Conservation (phyloP, 2,113 vertebrate genomes). For the Blennius ocellaris region DNA sequence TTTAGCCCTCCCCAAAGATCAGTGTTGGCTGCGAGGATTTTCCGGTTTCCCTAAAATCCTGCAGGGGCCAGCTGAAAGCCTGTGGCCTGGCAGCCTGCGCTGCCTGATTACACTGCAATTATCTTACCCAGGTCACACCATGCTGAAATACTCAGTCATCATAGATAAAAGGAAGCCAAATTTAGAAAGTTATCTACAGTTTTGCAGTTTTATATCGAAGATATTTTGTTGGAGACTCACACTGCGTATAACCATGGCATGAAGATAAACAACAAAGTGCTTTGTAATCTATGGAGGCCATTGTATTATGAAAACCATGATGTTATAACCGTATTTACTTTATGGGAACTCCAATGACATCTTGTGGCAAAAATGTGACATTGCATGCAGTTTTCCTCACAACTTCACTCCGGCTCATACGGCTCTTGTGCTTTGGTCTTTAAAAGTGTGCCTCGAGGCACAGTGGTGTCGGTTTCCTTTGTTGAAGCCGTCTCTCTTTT, state of each 20-base stretch:
- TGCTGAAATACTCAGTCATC: conserved; percentile 25
- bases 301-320: background rate
- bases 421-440: background rate
- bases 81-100: conserved; percentile 45
- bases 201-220: background rate
- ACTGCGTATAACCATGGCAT: background rate
- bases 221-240: background rate
- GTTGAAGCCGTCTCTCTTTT: conserved; percentile 23
- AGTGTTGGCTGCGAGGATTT: conserved; percentile 70
- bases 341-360: conserved; percentile 50
- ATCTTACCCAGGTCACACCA: conserved; percentile 36
- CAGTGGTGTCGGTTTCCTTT: background rate
- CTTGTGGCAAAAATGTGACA: conserved; percentile 57
- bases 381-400: no score
- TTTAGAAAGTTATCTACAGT: conserved; percentile 2
- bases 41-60: conserved; percentile 74
- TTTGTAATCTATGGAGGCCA: background rate
- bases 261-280: no score
- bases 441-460: background rate
- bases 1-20: conserved; percentile 72
- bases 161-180: conserved; percentile 2
- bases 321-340: background rate
- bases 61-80: conserved; percentile 39
- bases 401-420: no score
- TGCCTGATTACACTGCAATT: conserved; percentile 64